Percentiles rank a stretch among this genome's conserved stretches.
These are phyloP conservation scores for Montipora capitata DNA, from an alignment of 92 coral and sea anemone species.

Conservation along the genomic window DNA sequence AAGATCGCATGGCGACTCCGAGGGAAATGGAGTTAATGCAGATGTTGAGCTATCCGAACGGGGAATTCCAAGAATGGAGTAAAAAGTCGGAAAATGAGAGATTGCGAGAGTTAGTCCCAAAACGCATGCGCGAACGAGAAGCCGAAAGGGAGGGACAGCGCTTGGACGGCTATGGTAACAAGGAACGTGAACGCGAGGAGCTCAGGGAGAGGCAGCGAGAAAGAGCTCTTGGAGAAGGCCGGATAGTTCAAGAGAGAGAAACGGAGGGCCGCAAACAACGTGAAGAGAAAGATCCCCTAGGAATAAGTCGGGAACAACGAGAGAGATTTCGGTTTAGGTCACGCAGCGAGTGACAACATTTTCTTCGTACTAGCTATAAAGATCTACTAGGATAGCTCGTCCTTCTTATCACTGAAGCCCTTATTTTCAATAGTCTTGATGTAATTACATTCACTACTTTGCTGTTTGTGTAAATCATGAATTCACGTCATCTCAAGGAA, in stretches of 20 bases:
- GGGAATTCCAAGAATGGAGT: slow-evolving; percentile 16
- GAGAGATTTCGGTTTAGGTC: slow-evolving; percentile 81
- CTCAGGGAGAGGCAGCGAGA: slow-evolving; percentile 75
- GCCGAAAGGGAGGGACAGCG: slow-evolving; percentile 61
- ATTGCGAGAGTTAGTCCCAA: neutral
- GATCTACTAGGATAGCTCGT: neutral
- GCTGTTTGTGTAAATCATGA: neutral
- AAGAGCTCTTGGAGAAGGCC: slow-evolving; percentile 41
- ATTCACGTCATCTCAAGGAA: no score
- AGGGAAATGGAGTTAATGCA: neutral
- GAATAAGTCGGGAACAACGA: slow-evolving; percentile 65
- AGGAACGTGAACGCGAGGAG: slow-evolving; percentile 68
- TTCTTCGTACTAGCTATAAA: neutral
- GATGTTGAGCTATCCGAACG: slow-evolving; percentile 1
- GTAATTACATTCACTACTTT: neutral
- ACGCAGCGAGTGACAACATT: slow-evolving; percentile 35
- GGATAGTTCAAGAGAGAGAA: slow-evolving; percentile 69
- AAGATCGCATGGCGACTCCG: neutral
- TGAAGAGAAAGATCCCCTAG: slow-evolving; percentile 57
- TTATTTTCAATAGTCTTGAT: neutral
- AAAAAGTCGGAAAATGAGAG: neutral
- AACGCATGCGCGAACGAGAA: slow-evolving; percentile 50
- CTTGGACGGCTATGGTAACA: slow-evolving; percentile 40
- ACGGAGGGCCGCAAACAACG: slow-evolving; percentile 83
- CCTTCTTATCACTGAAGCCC: neutral